Evolutionary conservation across 2,888 invertebrate genomes (phyloP).

Genomic region (Sesia apiformis): DNA sequence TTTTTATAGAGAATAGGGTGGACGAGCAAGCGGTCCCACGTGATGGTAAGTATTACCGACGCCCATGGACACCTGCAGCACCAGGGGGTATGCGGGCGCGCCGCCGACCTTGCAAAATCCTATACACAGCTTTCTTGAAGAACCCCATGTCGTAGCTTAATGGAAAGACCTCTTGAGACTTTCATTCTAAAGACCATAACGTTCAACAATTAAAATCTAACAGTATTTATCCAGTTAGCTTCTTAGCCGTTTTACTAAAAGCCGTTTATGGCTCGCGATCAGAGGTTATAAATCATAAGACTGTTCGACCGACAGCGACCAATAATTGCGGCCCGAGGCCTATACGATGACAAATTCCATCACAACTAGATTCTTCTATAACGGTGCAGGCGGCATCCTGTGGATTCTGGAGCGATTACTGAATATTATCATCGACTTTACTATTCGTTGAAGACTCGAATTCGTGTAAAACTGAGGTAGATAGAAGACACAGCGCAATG

Average conservation of each 20-base stretch:
- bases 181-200: background rate
- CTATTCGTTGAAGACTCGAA: background rate
- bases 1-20: too few relatives aligned
- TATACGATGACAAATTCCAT: conserved; percentile 62
- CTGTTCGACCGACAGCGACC: conserved; percentile 31
- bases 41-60: too few relatives aligned
- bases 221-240: conserved; percentile 26
- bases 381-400: conserved; percentile 23
- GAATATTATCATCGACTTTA: background rate
- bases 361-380: conserved; percentile 38
- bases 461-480: too few relatives aligned
- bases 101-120: too few relatives aligned
- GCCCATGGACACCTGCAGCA: too few relatives aligned
- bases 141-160: too few relatives aligned
- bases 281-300: conserved; percentile 49
- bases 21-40: too few relatives aligned
- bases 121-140: too few relatives aligned
- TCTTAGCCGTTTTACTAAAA: conserved; percentile 36
- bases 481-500: too few relatives aligned
- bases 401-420: background rate
- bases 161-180: too few relatives aligned
- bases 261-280: conserved; percentile 41
- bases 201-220: background rate
- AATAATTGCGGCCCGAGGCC: conserved; percentile 53
- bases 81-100: too few relatives aligned